These are phyloP conservation scores for Neuroscelio doddi DNA, from an alignment of 2,888 invertebrate genomes.

Conservation along the genomic window DNA sequence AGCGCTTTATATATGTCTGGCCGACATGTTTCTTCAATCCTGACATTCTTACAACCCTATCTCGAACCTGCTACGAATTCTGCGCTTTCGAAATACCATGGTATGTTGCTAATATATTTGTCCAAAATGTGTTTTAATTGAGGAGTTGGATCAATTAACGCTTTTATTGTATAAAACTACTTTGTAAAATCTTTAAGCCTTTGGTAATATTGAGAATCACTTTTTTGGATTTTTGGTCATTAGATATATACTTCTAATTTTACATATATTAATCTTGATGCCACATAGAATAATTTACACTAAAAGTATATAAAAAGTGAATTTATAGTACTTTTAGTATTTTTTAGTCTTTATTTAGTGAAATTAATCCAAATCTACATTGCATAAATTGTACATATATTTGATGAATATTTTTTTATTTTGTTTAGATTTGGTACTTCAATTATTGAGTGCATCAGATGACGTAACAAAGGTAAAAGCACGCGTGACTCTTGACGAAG, in stretches of 20 bases:
- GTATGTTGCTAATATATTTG: constrained; percentile 73
- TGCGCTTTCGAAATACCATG: constrained; percentile 83
- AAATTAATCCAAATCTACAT: constrained; percentile 10
- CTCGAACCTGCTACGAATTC: constrained; percentile 79
- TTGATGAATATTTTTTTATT: constrained; percentile 20
- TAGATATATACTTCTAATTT: too few species aligned
- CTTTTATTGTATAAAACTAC: not conserved
- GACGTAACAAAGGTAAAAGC: constrained; percentile 73
- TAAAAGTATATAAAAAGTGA: too few species aligned
- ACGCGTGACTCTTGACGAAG: constrained; percentile 73
- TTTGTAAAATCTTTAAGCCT: constrained; percentile 1
- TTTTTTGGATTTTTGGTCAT: too few species aligned
- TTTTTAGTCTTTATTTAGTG: too few species aligned
- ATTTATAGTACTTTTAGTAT: constrained; percentile 5
- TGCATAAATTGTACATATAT: constrained; percentile 12
- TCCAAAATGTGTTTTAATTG: constrained; percentile 11
- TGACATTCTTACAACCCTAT: constrained; percentile 81
- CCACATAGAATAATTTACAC: not conserved
- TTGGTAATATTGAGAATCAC: too few species aligned
- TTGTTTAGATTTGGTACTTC: constrained; percentile 79
- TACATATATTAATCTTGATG: not conserved
- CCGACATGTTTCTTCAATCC: constrained; percentile 88
- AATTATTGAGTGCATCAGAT: constrained; percentile 75
- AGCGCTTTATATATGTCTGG: constrained; percentile 94
- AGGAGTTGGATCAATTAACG: not conserved